These are phyloP conservation scores for Nomada ferruginata DNA, from an alignment of 2,888 invertebrate genomes.

Conservation along the genomic window DNA sequence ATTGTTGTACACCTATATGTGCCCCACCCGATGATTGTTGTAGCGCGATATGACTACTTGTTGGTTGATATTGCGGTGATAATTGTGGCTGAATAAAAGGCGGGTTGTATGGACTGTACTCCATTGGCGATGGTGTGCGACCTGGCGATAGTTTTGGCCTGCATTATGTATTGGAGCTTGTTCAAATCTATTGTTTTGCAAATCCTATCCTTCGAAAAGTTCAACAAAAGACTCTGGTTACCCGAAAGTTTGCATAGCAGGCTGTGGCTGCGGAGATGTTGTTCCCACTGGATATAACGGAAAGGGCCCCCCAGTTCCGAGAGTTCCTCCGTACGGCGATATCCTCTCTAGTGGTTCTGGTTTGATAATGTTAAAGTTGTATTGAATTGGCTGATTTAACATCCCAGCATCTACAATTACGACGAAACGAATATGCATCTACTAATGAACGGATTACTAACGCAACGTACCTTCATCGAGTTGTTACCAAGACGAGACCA, in stretches of 20 bases:
- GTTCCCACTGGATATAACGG: slow-evolving; percentile 66
- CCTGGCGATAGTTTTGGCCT: slow-evolving; percentile 75
- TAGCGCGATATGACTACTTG: slow-evolving; percentile 55
- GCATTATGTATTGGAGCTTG: slow-evolving; percentile 35
- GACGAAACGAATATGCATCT: slow-evolving; percentile 13
- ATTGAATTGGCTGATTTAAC: slow-evolving; percentile 69
- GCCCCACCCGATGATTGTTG: slow-evolving; percentile 47
- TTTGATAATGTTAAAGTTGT: slow-evolving; percentile 76
- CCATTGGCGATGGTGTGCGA: slow-evolving; percentile 77
- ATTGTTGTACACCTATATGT: slow-evolving; percentile 51
- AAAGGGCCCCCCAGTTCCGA: slow-evolving; percentile 62
- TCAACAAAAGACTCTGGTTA: slow-evolving; percentile 30
- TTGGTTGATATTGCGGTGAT: slow-evolving; percentile 60
- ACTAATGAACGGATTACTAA: not conserved
- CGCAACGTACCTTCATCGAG: not conserved
- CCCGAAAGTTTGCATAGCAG: slow-evolving; percentile 69
- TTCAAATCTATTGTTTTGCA: not conserved
- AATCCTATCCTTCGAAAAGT: not conserved
- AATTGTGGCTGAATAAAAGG: slow-evolving; percentile 66
- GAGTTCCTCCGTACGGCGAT: slow-evolving; percentile 64
- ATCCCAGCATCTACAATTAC: slow-evolving; percentile 68
- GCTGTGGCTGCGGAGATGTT: slow-evolving; percentile 61
- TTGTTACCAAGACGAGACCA: not conserved
- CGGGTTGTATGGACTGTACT: slow-evolving; percentile 69
- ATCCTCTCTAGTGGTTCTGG: slow-evolving; percentile 75